Evolutionary conservation across 2,888 invertebrate genomes (phyloP).

Genomic region (Harmothoe impar): DNA sequence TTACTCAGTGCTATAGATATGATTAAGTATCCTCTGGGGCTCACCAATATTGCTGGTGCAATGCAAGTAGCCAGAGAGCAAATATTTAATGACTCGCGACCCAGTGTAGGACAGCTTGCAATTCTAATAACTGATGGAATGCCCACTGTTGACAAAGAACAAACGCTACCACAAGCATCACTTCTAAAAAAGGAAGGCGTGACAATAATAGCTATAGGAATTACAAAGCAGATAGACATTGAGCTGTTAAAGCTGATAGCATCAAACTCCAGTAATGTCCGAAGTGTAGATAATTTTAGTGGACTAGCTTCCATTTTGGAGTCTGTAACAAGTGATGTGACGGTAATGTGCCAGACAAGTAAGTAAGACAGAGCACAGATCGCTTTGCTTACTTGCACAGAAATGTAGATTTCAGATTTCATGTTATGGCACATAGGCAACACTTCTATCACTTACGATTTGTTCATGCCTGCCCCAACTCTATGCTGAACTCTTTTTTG

Average conservation of each 20-base stretch:
- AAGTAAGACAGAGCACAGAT: neutral
- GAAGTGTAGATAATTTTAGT: conserved; percentile 25
- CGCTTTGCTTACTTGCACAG: conserved; percentile 29
- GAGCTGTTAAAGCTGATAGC: neutral
- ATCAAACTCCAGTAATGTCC: neutral
- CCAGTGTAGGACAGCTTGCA: neutral
- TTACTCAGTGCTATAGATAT: neutral
- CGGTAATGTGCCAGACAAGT: neutral
- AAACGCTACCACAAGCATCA: neutral
- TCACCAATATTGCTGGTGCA: conserved; percentile 17
- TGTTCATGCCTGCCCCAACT: neutral
- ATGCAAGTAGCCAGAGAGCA: neutral
- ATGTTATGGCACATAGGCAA: neutral
- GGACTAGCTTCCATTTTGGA: conserved; percentile 17
- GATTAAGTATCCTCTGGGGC: neutral
- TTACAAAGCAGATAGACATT: neutral
- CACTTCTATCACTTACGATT: neutral
- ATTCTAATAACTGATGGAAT: conserved; percentile 46
- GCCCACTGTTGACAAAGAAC: neutral
- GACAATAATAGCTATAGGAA: conserved; percentile 21
- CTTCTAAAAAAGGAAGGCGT: neutral
- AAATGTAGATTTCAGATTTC: neutral
- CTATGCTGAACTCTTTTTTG: neutral
- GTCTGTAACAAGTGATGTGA: conserved; percentile 17
- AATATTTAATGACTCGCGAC: neutral